A percentile compares a stretch with the other conserved stretches of the same genome.
Conservation (phyloP, 2,113 vertebrate genomes). For the Myiozetetes cayanensis region DNA sequence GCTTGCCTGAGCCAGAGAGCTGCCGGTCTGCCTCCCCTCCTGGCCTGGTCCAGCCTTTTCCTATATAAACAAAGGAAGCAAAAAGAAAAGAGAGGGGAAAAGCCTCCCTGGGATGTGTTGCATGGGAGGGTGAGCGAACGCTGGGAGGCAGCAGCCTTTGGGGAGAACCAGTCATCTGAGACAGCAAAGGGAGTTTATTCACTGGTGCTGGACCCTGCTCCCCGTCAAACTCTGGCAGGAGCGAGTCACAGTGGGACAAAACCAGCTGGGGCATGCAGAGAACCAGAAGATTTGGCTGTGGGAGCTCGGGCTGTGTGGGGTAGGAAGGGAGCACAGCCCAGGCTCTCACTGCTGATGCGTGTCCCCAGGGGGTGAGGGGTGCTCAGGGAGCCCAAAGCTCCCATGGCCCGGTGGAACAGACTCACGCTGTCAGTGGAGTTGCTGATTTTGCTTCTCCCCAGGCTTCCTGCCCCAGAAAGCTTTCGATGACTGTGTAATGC, state of each 20-base stretch:
- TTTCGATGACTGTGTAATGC: not conserved
- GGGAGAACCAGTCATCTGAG: not conserved
- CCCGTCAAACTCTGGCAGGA: fast-evolving
- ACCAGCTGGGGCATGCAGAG: fast-evolving
- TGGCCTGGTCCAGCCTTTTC: fast-evolving
- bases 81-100: not conserved
- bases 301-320: fast-evolving
- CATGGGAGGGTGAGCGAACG: not conserved
- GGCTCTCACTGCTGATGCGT: not conserved
- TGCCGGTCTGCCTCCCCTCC: not conserved
- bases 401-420: fast-evolving
- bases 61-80: not conserved
- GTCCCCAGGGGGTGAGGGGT: fast-evolving
- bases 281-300: not conserved
- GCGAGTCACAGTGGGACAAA: not conserved
- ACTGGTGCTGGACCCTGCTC: fast-evolving
- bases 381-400: not conserved
- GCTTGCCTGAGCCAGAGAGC: not conserved
- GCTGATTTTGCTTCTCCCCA: not conserved
- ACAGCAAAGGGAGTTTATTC: not conserved
- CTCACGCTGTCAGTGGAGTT: not conserved
- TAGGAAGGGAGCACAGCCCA: not conserved
- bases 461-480: not conserved
- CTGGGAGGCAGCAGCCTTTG: fast-evolving
- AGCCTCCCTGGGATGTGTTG: not conserved